Base-by-base conservation (phyloP, 2,797 vertebrate species). In the Bucorvus abyssinicus region DNA sequence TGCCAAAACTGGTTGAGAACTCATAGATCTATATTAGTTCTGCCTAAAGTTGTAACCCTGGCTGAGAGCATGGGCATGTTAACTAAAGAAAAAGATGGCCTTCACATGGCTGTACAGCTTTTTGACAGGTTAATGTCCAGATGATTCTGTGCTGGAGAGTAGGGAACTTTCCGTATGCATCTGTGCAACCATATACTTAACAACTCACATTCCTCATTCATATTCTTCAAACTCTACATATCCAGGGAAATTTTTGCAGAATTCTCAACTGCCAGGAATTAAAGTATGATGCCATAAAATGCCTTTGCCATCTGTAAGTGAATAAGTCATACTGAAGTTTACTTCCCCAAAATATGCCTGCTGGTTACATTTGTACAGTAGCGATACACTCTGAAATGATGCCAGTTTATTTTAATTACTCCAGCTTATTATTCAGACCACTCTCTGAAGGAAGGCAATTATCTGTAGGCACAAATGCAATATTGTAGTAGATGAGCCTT, bases 361-460 rank as follows among this genome's bases (percentile, higher is more conserved):
- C 85, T 95, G 69, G 91, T 96, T 96, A 60, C 50, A 95, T 96
- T 83, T 93, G 84, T 94, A 91, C 55, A 90, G 34, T 86, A 94
- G 93, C 92, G 95, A 78, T 81, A 82, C 55, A 63, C 42, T 94
- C 60, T 95, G 86, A 96, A 96, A 97, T 91, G 73, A 94, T 85
- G 79, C 90, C 89, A 94, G 95, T 96, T 97, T 97, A 96, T 94
- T 97, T 97, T 95, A 97, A 97, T 98, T 97, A 95, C 82, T 93
- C 29, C 44, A 91, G 63, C 61, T 97, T 96, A 95, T 97, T 95
- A 93, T 95, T 96, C 87, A 95, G 94, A 90, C 87, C 93, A 85
- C 57, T 94, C 84, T 95, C 87, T 82, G 85, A 97, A 92, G 88
- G 79, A 97, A 96, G 60, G 94, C 94, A 97, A 97, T 97, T 96